phyloP scores from a whole-genome alignment of 2,888 invertebrate genomes.

The Bhutanitis thaidina region DNA sequence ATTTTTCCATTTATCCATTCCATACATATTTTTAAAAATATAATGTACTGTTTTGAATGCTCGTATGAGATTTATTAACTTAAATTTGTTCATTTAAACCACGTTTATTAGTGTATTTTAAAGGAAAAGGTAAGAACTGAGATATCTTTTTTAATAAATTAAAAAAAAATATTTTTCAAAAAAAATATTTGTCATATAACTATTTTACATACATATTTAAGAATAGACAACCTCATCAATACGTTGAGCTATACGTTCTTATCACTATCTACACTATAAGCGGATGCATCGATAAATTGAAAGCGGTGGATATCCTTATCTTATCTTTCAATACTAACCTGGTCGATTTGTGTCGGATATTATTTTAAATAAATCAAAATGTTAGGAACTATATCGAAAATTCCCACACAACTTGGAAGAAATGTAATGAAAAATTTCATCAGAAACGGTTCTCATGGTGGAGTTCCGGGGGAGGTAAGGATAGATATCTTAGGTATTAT shows the following conservation, averaged over 20 bases:
- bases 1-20: too few relatives aligned
- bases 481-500: slow-evolving; percentile 14
- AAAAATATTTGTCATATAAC: too few relatives aligned
- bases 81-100: too few relatives aligned
- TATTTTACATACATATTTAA: too few relatives aligned
- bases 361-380: slow-evolving; percentile 41
- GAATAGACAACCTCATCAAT: slow-evolving; percentile 13
- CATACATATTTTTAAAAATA: too few relatives aligned
- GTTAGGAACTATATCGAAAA: slow-evolving; percentile 62
- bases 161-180: too few relatives aligned
- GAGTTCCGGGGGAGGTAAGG: slow-evolving; percentile 64
- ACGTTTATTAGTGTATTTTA: too few relatives aligned
- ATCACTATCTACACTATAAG: slow-evolving; percentile 19
- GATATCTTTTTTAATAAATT: too few relatives aligned
- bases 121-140: too few relatives aligned
- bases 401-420: slow-evolving; percentile 52
- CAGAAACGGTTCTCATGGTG: slow-evolving; percentile 65
- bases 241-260: not conserved
- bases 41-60: too few relatives aligned
- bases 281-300: slow-evolving; percentile 35
- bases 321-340: slow-evolving; percentile 42
- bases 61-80: too few relatives aligned
- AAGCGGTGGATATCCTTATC: slow-evolving; percentile 49
- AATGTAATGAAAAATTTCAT: slow-evolving; percentile 57
- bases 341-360: slow-evolving; percentile 6